Evolutionary conservation across 64 coral and sea anemone species (phyloP).

Genomic region (Porites lutea): DNA sequence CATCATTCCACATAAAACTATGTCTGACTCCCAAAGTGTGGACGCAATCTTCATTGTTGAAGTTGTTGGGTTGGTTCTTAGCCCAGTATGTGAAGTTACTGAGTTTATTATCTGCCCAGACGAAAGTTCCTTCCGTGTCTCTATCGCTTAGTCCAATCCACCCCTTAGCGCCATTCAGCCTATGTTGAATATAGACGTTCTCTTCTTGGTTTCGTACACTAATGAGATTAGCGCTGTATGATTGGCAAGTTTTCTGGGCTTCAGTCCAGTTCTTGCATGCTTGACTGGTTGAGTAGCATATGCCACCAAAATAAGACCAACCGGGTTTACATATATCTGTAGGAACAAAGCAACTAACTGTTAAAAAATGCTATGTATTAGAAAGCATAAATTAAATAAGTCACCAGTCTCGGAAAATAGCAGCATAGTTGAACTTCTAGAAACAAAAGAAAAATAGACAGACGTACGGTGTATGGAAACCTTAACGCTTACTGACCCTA

Average conservation of each 20-base stretch:
- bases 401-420: too few relatives aligned
- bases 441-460: too few relatives aligned
- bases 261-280: constrained; percentile 68
- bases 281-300: constrained; percentile 23
- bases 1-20: constrained; percentile 54
- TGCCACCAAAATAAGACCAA: constrained; percentile 64
- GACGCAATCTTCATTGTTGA: constrained; percentile 60
- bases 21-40: constrained; percentile 41
- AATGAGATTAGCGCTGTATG: constrained; percentile 15
- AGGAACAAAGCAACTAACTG: background rate
- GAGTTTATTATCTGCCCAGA: constrained; percentile 33
- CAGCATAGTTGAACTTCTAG: too few relatives aligned
- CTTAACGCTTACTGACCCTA: too few relatives aligned
- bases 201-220: constrained; percentile 27
- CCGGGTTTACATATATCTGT: constrained; percentile 73
- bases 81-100: constrained; percentile 73
- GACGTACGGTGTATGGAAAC: too few relatives aligned
- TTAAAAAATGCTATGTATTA: too few relatives aligned
- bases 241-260: constrained; percentile 32
- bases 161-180: constrained; percentile 24
- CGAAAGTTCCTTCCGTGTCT: constrained; percentile 45
- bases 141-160: constrained; percentile 64
- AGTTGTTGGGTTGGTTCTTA: constrained; percentile 13
- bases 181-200: constrained; percentile 74
- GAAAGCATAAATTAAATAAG: too few relatives aligned